phyloP scores from a whole-genome alignment of 2,888 invertebrate genomes.

The Tenthredo distinguenda region DNA sequence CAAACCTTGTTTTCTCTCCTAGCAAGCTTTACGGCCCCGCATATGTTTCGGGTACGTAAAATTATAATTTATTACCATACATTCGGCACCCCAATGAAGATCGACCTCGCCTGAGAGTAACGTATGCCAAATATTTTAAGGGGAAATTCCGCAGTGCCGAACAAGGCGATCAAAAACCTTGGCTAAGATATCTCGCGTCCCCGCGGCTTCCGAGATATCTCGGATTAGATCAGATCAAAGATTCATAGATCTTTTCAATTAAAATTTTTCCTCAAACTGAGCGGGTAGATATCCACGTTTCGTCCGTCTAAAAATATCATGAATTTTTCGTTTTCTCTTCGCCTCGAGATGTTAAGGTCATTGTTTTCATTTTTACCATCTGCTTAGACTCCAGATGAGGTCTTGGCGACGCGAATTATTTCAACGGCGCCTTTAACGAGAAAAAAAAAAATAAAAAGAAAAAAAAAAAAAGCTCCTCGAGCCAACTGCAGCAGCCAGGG shows the following conservation, averaged over 20 bases:
- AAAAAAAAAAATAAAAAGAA: background rate
- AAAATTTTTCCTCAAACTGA: background rate
- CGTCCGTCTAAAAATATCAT: background rate
- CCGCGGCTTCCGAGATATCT: background rate
- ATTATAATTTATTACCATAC: slow-evolving; percentile 34
- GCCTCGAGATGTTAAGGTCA: background rate
- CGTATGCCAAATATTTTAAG: slow-evolving; percentile 43
- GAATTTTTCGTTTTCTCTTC: background rate
- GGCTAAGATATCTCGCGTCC: background rate
- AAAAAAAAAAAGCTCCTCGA: background rate
- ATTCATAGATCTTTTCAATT: background rate
- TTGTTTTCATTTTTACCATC: slow-evolving; percentile 34
- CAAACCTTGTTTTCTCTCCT: slow-evolving; percentile 49
- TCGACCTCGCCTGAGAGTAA: slow-evolving; percentile 23
- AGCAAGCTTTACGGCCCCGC: slow-evolving; percentile 31
- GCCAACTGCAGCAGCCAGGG: slow-evolving; percentile 11
- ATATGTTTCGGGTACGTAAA: slow-evolving; percentile 46
- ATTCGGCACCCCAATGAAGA: slow-evolving; percentile 46
- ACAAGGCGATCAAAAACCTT: slow-evolving; percentile 1
- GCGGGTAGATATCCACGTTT: background rate
- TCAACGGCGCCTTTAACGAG: slow-evolving; percentile 22
- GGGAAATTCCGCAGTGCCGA: slow-evolving; percentile 40
- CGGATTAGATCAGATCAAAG: background rate
- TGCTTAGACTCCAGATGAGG: background rate
- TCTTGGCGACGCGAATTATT: slow-evolving; percentile 39